A percentile compares a stretch with the other conserved stretches of the same genome.
These are phyloP conservation scores for Mus caroli DNA, from an alignment of 2,797 vertebrate genomes.

Conservation along the genomic window DNA sequence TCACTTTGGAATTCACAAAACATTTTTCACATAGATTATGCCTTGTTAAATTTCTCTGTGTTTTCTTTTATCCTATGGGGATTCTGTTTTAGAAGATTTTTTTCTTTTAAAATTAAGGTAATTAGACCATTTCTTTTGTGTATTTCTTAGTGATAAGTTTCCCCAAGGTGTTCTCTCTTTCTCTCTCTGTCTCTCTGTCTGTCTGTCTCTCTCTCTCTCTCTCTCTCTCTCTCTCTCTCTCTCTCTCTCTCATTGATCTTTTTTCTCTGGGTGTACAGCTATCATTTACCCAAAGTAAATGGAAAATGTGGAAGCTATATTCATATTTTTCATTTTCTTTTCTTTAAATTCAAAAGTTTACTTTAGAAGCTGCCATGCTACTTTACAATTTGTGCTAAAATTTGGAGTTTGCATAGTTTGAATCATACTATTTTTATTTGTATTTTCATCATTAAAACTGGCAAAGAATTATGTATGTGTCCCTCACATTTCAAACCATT, in stretches of 20 bases:
- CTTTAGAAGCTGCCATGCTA: slow-evolving; percentile 23
- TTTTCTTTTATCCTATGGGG: slow-evolving; percentile 55
- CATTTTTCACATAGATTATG: slow-evolving; percentile 62
- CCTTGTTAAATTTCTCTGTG: slow-evolving; percentile 55
- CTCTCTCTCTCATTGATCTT: neutral
- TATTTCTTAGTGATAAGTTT: slow-evolving; percentile 63
- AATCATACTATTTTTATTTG: slow-evolving; percentile 44
- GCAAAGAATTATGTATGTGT: slow-evolving; percentile 42
- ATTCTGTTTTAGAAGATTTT: slow-evolving; percentile 58
- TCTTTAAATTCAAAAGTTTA: slow-evolving; percentile 33
- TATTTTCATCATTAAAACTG: slow-evolving; percentile 22
- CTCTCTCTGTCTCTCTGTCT: too few relatives aligned
- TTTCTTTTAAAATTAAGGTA: slow-evolving; percentile 64
- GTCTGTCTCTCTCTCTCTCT: too few relatives aligned
- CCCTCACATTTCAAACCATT: neutral
- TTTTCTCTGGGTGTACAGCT: slow-evolving; percentile 48
- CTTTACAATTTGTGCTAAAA: slow-evolving; percentile 54
- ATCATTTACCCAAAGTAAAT: slow-evolving; percentile 57
- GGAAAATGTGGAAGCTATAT: slow-evolving; percentile 1
- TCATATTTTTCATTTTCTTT: neutral
- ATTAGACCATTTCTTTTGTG: slow-evolving; percentile 29
- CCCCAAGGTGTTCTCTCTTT: neutral
- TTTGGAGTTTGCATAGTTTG: slow-evolving; percentile 54
- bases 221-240: too few relatives aligned
- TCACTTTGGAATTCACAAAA: slow-evolving; percentile 52